Conservation (phyloP, 2,797 vertebrate genomes). For the Dromococcyx pavoninus region DNA sequence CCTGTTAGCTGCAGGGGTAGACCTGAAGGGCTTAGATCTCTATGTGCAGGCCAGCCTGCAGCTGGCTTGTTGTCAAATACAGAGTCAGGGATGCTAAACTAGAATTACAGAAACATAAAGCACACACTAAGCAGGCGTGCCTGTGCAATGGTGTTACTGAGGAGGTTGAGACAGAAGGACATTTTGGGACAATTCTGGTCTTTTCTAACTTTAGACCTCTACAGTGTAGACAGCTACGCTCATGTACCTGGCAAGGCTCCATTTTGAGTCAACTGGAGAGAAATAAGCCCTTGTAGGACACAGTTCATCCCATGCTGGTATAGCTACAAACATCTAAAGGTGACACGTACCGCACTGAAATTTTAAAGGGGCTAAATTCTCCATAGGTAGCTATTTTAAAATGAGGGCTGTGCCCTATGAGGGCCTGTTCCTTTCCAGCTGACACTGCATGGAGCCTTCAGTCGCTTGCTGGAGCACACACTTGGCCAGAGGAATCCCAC, state of each 20-base stretch:
- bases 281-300: not conserved
- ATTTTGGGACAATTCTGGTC: not conserved
- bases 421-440: not conserved
- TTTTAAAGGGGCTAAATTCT: not conserved
- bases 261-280: not conserved
- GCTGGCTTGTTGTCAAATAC: not conserved
- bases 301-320: not conserved
- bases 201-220: not conserved
- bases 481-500: not conserved
- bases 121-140: rapidly evolving
- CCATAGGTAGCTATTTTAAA: not conserved
- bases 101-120: not conserved
- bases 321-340: not conserved
- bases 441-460: not conserved
- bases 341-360: not conserved
- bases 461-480: not conserved
- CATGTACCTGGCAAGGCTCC: not conserved
- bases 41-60: not conserved
- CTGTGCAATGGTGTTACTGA: not conserved
- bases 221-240: not conserved
- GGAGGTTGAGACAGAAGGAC: not conserved
- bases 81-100: not conserved
- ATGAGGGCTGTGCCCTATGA: rapidly evolving
- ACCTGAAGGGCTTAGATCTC: not conserved
- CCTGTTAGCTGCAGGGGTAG: not conserved